These are phyloP conservation scores for Tetragnatha montana DNA, from an alignment of 2,888 invertebrate genomes.

Conservation along the genomic window DNA sequence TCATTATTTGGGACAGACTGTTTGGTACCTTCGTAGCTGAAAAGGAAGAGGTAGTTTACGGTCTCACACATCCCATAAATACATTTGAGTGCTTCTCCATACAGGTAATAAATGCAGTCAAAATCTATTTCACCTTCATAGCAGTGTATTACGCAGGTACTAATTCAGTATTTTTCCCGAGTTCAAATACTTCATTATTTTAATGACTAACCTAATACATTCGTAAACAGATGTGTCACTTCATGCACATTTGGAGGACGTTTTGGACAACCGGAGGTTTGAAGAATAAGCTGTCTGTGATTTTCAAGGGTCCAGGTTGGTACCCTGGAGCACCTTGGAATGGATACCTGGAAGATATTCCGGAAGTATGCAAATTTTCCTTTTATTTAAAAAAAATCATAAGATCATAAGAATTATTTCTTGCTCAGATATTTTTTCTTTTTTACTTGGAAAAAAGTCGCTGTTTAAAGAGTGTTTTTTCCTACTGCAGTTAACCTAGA, in stretches of 20 bases:
- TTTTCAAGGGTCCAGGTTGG: conserved; percentile 93
- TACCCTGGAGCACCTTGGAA: conserved; percentile 85
- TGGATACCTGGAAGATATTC: conserved; percentile 85
- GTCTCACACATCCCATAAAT: conserved; percentile 87
- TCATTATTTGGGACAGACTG: conserved; percentile 91
- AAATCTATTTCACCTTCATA: not conserved
- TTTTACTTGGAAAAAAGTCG: no score
- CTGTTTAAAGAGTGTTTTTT: no score
- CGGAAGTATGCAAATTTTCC: conserved; percentile 80
- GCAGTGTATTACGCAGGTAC: not conserved
- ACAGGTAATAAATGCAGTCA: conserved; percentile 76
- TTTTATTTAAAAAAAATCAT: no score
- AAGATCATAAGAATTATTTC: no score
- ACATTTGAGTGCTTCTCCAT: conserved; percentile 84
- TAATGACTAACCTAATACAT: no score
- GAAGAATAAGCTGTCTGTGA: conserved; percentile 82
- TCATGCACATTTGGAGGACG: conserved; percentile 81
- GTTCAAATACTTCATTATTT: not conserved
- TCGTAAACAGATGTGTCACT: conserved; percentile 83
- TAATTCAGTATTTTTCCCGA: not conserved
- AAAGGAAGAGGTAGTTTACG: conserved; percentile 86
- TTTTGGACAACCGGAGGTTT: conserved; percentile 78
- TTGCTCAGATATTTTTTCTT: no score
- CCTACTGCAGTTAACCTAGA: no score
- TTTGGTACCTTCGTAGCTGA: conserved; percentile 90